Evolutionary conservation across 37 sponge, comb jelly and placozoan species (phyloP).

Genomic region (Chondrilla cf. caribensis): DNA sequence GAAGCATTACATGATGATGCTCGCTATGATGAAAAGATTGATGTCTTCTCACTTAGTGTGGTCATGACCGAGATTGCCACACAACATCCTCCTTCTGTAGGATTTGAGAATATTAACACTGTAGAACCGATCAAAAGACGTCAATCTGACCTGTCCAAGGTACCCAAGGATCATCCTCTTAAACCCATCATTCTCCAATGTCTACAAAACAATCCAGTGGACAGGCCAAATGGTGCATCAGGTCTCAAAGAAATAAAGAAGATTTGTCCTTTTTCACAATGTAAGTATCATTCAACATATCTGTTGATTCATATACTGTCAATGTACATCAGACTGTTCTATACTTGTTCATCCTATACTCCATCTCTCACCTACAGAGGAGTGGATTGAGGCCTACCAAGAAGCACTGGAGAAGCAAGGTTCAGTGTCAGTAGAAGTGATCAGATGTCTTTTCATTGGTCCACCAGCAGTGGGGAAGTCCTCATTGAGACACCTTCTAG

Average conservation of each 20-base stretch:
- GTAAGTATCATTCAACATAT: too few relatives aligned
- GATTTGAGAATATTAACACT: neutral
- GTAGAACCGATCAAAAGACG: neutral
- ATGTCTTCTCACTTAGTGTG: slow-evolving; percentile 17
- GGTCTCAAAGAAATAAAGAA: neutral
- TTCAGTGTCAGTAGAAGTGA: too few relatives aligned
- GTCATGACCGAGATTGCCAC: neutral
- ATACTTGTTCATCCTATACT: too few relatives aligned
- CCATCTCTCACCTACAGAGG: too few relatives aligned
- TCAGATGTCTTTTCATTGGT: too few relatives aligned
- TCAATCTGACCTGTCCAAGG: neutral
- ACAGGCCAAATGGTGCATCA: neutral
- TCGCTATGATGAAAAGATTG: slow-evolving; percentile 7
- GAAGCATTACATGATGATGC: neutral
- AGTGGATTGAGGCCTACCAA: too few relatives aligned
- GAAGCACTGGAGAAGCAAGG: too few relatives aligned
- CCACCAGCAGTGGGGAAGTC: too few relatives aligned
- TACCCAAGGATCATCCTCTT: slow-evolving; percentile 24
- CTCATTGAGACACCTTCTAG: too few relatives aligned
- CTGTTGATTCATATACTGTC: too few relatives aligned
- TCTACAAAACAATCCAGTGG: neutral
- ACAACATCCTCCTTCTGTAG: neutral
- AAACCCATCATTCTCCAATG: slow-evolving; percentile 18
- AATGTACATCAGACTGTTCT: too few relatives aligned
- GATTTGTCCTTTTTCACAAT: too few relatives aligned